phyloP scores from a whole-genome alignment of 2,888 invertebrate genomes.

The Bugula neritina region DNA sequence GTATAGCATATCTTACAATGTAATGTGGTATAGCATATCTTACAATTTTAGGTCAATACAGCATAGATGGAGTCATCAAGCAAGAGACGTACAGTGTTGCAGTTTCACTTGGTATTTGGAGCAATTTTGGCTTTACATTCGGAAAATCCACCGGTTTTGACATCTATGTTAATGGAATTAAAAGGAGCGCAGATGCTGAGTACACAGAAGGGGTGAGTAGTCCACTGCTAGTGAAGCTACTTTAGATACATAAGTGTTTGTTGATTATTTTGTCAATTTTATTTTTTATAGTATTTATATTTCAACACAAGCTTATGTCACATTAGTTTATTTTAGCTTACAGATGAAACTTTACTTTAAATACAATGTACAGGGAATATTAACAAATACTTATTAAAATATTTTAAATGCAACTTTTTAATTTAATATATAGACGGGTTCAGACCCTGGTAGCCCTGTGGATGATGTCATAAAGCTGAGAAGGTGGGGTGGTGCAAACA shows the following conservation, averaged over 20 bases:
- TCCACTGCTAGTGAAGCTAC: too few relatives aligned
- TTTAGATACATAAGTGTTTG: too few relatives aligned
- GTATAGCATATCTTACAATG: background rate
- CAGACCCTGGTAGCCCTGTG: background rate
- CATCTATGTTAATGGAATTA: slow-evolving; percentile 1
- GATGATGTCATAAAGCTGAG: background rate
- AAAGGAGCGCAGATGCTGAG: background rate
- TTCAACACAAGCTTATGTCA: too few relatives aligned
- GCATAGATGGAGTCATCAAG: background rate
- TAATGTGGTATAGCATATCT: background rate
- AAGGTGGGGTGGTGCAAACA: background rate
- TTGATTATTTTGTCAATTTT: too few relatives aligned
- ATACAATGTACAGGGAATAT: too few relatives aligned
- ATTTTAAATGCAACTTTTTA: too few relatives aligned
- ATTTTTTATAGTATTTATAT: too few relatives aligned
- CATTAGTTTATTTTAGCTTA: too few relatives aligned
- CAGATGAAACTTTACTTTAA: too few relatives aligned
- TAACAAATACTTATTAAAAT: too few relatives aligned
- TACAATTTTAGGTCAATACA: background rate
- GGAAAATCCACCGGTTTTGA: background rate
- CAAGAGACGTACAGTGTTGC: background rate
- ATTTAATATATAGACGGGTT: too few relatives aligned
- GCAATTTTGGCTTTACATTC: background rate
- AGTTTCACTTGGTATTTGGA: background rate
- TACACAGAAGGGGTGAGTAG: background rate